Base-by-base conservation (phyloP, 2,888 invertebrate species). In the Alsophila aescularia region DNA sequence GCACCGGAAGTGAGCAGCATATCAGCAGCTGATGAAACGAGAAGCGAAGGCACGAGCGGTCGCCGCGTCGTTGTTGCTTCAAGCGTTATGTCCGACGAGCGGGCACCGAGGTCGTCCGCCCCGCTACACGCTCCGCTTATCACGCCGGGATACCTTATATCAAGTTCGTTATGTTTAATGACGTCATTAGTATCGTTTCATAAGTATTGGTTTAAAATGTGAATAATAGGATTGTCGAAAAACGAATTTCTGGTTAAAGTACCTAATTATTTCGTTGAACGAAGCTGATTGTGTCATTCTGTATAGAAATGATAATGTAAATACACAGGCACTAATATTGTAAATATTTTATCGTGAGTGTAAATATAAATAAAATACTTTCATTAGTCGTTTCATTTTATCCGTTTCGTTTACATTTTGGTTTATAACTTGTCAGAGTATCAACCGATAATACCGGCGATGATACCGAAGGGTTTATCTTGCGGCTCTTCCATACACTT, bases 31-130 rank as follows among this genome's bases (percentile, higher is more conserved):
- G 90, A 87, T 0, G 89, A 88, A 49, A 73, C 82, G 1, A 76
- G 81, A 50, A 84, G 62, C 39, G 89, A 90, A 0, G 88, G 85
- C 0, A 78, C 89, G 0, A 91, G 84, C 16, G 90, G 92, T 2
- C 82, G 90, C 7, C 93, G 94, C 1, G 92, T 94, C 1, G 94
- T 94, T 0, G 92, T 94, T 35, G 94, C 94, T 5, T 94, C 94
- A 49, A 94, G 94, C 74, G 94, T 94, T 9, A 93, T 94, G 92
- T 92, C 94, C 0, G 94, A 94, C 60, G 94, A 94, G 60, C 76
- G 90, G 27, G 78, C 75, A 1, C 69, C 85, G 1, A 82, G 93
- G 67, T 73, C 89, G 0, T 51, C 82, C 72, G 82, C 84, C 52
- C 51, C 79, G 55, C 71, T 65, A 9, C 9, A 60, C 70, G 65